These are phyloP conservation scores for Mimachlamys varia DNA, from an alignment of 2,888 invertebrate species.

Conservation along the genomic window DNA sequence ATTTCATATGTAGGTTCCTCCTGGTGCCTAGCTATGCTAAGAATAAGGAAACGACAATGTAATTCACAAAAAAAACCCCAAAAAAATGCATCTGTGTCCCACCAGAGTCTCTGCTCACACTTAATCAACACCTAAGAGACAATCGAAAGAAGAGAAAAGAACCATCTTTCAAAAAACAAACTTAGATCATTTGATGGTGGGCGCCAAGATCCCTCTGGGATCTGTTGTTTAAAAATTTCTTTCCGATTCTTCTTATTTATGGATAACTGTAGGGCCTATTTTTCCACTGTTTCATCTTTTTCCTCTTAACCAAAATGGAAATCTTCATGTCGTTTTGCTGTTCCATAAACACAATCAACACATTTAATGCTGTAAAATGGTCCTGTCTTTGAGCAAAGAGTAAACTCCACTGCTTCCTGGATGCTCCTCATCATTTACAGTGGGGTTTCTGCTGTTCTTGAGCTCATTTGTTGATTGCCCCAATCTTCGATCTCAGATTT, in stretches of 20 bases:
- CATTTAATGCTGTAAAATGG: conserved; percentile 28
- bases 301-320: background rate
- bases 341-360: conserved; percentile 32
- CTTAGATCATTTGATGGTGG: too few relatives aligned
- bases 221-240: too few relatives aligned
- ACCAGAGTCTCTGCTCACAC: too few relatives aligned
- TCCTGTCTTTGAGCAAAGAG: conserved; percentile 32
- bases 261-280: conserved; percentile 42
- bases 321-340: background rate
- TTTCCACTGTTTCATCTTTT: conserved; percentile 18
- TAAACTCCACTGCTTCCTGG: conserved; percentile 20
- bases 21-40: too few relatives aligned
- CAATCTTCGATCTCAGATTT: conserved; percentile 38
- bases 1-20: too few relatives aligned
- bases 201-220: too few relatives aligned
- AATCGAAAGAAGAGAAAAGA: too few relatives aligned
- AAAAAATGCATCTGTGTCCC: too few relatives aligned
- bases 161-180: too few relatives aligned
- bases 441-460: background rate
- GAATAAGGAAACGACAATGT: too few relatives aligned
- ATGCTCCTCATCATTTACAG: conserved; percentile 41
- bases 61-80: too few relatives aligned
- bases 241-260: conserved; percentile 50
- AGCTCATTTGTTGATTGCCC: conserved; percentile 38
- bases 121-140: too few relatives aligned